Evolutionary conservation across 2,797 vertebrate species (phyloP).

Genomic region (Hoplostethus mediterraneus): DNA sequence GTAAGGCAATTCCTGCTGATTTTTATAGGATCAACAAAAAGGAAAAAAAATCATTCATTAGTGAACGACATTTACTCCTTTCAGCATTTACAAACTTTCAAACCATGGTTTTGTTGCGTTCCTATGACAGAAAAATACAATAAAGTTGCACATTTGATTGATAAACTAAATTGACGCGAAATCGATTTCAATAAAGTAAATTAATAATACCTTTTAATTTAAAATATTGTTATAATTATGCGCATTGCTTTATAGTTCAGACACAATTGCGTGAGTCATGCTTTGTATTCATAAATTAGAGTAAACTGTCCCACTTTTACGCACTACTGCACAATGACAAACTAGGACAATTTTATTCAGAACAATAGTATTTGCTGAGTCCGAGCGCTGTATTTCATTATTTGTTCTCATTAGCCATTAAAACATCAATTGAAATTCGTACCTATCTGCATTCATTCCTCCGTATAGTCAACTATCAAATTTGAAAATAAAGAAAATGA

Average conservation of each 20-base stretch:
- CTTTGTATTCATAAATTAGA: constrained; percentile 34
- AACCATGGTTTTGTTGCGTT: not conserved
- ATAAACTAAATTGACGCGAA: not conserved
- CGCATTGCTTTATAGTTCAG: not conserved
- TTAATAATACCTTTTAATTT: not conserved
- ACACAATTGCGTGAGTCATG: constrained; percentile 5
- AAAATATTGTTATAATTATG: not conserved
- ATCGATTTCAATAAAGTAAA: not conserved
- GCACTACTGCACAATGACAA: constrained; percentile 53
- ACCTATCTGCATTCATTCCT: not conserved
- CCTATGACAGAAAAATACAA: not conserved
- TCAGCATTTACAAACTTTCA: not conserved
- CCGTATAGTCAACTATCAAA: not conserved
- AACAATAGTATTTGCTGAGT: constrained; percentile 35
- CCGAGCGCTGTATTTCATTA: not conserved
- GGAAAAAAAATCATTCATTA: not conserved
- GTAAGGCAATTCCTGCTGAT: not conserved
- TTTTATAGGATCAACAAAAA: not conserved
- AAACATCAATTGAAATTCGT: not conserved
- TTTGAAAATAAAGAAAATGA: not conserved
- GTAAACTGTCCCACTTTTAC: constrained; percentile 48
- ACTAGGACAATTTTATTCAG: constrained; percentile 29
- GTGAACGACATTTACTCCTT: not conserved
- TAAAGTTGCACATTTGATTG: not conserved
- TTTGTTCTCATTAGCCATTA: not conserved